Evolutionary conservation across 2,888 invertebrate species (phyloP).

Genomic region (Nemurella pictetii): DNA sequence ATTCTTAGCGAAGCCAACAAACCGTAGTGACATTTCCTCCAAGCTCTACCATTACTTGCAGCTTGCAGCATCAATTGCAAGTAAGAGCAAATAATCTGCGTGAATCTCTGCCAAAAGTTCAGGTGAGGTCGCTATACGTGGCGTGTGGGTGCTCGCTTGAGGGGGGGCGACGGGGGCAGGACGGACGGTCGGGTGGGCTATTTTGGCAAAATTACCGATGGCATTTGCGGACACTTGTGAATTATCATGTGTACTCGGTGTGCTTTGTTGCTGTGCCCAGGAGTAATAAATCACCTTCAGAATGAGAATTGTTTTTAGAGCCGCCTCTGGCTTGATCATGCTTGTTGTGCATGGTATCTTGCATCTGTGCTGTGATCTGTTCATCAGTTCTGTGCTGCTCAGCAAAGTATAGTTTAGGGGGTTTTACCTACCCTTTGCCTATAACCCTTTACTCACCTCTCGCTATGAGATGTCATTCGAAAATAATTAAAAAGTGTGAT

Average conservation of each 20-base stretch:
- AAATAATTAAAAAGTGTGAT: too few relatives aligned
- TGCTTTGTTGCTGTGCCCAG: background rate
- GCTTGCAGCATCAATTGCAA: background rate
- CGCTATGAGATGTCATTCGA: too few relatives aligned
- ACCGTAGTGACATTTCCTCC: background rate
- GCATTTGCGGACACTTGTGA: background rate
- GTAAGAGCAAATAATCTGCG: background rate
- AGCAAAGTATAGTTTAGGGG: too few relatives aligned
- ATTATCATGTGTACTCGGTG: background rate
- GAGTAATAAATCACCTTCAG: background rate
- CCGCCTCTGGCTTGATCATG: too few relatives aligned
- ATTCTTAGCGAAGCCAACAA: background rate
- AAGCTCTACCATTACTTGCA: background rate
- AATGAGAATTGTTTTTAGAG: background rate
- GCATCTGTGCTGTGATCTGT: too few relatives aligned
- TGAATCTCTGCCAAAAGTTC: background rate
- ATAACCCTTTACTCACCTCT: too few relatives aligned
- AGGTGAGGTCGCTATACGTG: background rate
- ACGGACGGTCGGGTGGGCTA: background rate
- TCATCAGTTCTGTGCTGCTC: too few relatives aligned
- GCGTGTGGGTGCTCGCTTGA: background rate
- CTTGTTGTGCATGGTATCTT: too few relatives aligned
- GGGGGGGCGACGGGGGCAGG: background rate
- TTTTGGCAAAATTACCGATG: background rate
- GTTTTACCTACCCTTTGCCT: too few relatives aligned